A percentile compares a stretch with the other conserved stretches of the same genome.
phyloP scores from a whole-genome alignment of 2,797 vertebrate genomes.

The Sebastes steindachneri region DNA sequence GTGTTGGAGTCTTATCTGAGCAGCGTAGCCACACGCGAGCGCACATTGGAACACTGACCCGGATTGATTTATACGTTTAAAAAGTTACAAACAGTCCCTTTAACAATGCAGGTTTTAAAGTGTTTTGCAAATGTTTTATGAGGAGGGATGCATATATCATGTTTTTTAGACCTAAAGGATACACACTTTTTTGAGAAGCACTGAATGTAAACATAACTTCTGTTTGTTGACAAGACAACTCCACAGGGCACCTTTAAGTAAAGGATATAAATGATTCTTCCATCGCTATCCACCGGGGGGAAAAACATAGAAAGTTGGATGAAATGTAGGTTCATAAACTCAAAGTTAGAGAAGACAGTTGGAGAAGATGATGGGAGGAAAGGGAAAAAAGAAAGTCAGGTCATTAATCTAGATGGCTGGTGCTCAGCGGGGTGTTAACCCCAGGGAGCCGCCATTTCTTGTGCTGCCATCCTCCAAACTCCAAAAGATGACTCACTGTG shows the following conservation, averaged over 20 bases:
- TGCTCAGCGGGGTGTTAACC: slow-evolving; percentile 38
- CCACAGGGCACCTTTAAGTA: neutral
- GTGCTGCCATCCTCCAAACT: slow-evolving; percentile 37
- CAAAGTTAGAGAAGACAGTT: slow-evolving; percentile 1
- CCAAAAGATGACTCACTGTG: slow-evolving; percentile 62
- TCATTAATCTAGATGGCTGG: slow-evolving; percentile 51
- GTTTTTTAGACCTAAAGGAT: neutral
- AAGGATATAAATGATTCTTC: neutral
- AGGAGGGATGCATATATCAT: neutral
- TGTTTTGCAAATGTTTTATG: neutral
- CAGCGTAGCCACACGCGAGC: too few species aligned
- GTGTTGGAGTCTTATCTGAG: too few species aligned
- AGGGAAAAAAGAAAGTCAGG: slow-evolving; percentile 9
- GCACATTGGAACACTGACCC: too few species aligned
- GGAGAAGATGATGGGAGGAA: slow-evolving; percentile 16
- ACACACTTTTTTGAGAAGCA: neutral
- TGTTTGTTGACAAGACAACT: neutral
- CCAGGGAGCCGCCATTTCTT: slow-evolving; percentile 41
- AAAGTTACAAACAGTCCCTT: too few species aligned
- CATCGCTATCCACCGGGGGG: neutral
- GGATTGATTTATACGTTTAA: too few species aligned
- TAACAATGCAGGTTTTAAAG: neutral
- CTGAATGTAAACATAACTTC: neutral
- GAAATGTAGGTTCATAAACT: slow-evolving; percentile 29
- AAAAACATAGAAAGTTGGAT: neutral